Evolutionary conservation across 2,888 invertebrate genomes (phyloP).

Genomic region (Leptopilina myrica): DNA sequence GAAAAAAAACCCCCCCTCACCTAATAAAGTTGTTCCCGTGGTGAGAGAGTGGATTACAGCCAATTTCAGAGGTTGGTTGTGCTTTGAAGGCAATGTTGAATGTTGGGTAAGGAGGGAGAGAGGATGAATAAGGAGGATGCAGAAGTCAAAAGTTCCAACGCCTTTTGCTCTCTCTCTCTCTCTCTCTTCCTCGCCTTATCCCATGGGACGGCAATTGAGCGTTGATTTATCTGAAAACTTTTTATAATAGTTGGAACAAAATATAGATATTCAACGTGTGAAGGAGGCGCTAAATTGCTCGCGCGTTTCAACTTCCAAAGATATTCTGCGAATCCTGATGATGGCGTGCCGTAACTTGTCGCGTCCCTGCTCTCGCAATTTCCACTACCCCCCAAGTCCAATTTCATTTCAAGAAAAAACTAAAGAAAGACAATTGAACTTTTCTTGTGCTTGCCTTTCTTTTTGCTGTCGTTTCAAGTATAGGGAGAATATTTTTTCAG

Average conservation of each 20-base stretch:
- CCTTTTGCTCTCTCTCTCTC: constrained; percentile 44
- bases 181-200: not conserved
- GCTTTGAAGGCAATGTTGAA: too few species aligned
- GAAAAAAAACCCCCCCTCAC: constrained; percentile 33
- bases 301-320: constrained; percentile 46
- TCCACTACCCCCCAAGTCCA: constrained; percentile 10
- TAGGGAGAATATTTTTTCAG: too few species aligned
- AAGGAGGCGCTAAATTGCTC: constrained; percentile 66
- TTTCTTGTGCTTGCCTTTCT: not conserved
- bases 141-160: constrained; percentile 63
- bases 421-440: constrained; percentile 27
- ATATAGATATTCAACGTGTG: constrained; percentile 60
- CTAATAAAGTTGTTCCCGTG: constrained; percentile 58
- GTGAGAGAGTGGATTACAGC: constrained; percentile 57
- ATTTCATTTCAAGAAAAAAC: not conserved
- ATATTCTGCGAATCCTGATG: constrained; percentile 38
- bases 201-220: constrained; percentile 64
- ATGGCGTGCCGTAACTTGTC: constrained; percentile 38
- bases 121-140: constrained; percentile 58
- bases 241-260: constrained; percentile 66
- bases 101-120: constrained; percentile 50
- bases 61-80: constrained; percentile 50
- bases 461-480: not conserved
- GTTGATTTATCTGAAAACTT: constrained; percentile 71
- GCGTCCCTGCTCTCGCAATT: constrained; percentile 25